Evolutionary conservation across 2,113 vertebrate genomes (phyloP).

Genomic region (Sakesphorus luctuosus): DNA sequence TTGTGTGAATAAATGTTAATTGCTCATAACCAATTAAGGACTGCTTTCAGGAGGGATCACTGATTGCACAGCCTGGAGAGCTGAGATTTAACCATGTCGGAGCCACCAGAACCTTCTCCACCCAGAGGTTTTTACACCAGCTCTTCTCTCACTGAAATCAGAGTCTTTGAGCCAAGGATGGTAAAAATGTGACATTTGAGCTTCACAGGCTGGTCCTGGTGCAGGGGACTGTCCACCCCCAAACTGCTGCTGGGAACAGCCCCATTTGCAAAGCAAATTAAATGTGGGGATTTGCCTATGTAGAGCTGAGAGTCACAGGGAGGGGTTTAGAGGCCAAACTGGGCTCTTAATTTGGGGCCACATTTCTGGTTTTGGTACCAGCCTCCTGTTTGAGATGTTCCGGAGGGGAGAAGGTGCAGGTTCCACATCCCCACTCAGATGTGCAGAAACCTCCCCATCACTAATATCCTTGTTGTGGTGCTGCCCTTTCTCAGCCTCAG

Average conservation of each 20-base stretch:
- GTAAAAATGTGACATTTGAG: not conserved
- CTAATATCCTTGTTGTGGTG: not conserved
- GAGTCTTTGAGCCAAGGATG: not conserved
- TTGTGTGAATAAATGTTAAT: not conserved
- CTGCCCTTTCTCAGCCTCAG: not conserved
- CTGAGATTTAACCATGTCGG: not conserved
- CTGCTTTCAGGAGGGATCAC: not conserved
- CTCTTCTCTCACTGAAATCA: not conserved
- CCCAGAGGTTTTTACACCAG: not conserved
- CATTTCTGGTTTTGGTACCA: not conserved
- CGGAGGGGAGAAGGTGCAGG: not conserved
- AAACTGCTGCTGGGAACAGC: not conserved
- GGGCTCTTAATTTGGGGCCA: not conserved
- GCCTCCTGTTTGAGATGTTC: not conserved
- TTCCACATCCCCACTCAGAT: not conserved
- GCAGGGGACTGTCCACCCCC: not conserved
- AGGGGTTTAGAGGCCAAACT: fast-evolving
- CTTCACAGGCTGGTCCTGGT: not conserved
- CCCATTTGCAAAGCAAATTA: not conserved
- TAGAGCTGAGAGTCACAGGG: fast-evolving
- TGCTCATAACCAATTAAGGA: not conserved
- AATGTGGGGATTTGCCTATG: not conserved
- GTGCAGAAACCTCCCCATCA: not conserved
- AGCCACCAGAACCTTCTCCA: not conserved
- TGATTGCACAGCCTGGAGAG: not conserved